phyloP scores from a whole-genome alignment of 2,888 invertebrate genomes.

The Labia minor region DNA sequence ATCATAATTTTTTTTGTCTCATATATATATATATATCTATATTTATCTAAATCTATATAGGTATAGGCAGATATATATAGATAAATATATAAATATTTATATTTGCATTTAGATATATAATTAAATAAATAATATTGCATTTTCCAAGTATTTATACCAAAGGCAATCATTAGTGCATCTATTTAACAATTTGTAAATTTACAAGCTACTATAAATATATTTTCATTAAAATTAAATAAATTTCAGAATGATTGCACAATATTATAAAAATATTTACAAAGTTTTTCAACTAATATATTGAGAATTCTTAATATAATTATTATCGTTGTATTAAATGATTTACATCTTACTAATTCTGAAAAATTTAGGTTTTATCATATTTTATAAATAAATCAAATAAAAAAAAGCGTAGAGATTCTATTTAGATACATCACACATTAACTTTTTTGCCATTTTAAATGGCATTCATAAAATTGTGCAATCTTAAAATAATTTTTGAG shows the following conservation, averaged over 20 bases:
- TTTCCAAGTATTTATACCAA: not conserved
- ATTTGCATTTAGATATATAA: not conserved
- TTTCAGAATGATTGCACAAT: constrained; percentile 13
- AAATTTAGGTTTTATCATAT: too few relatives aligned
- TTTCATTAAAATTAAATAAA: not conserved
- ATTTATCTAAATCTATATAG: not conserved
- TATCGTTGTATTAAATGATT: not conserved
- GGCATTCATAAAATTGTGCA: not conserved
- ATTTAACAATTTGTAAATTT: constrained; percentile 6
- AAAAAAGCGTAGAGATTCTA: constrained; percentile 4
- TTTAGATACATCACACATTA: not conserved
- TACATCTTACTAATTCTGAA: not conserved
- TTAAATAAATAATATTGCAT: not conserved
- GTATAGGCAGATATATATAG: not conserved
- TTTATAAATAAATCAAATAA: not conserved
- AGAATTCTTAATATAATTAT: not conserved
- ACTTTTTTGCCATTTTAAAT: not conserved
- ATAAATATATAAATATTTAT: not conserved
- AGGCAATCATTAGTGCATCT: not conserved
- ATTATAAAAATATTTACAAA: not conserved
- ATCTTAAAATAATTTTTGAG: constrained; percentile 5
- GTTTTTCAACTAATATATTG: not conserved
- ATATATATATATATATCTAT: not conserved
- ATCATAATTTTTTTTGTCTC: not conserved
- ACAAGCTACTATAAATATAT: constrained; percentile 13